Evolutionary conservation across 1,140 invertebrate genomes (phyloP).

Genomic region (Calliphora vicina): DNA sequence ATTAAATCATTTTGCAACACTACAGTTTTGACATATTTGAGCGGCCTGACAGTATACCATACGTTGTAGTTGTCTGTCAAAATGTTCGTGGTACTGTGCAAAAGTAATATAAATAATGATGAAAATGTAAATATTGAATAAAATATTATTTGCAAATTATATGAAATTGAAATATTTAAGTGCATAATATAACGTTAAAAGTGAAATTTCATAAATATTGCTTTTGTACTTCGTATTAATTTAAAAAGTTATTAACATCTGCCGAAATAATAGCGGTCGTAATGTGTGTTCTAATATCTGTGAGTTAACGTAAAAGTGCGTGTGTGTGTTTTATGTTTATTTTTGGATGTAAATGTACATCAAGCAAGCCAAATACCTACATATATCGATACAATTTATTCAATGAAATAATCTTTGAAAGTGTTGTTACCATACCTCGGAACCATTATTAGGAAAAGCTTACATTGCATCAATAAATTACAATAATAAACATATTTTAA

Average conservation of each 20-base stretch:
- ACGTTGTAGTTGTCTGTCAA: conserved; percentile 13
- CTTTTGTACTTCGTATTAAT: neutral
- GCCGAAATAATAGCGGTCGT: neutral
- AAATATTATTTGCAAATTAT: neutral
- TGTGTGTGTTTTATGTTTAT: conserved; percentile 3
- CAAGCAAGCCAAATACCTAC: neutral
- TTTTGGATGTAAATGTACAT: conserved; percentile 22
- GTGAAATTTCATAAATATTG: neutral
- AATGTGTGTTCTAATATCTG: neutral
- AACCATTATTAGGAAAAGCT: too few species aligned
- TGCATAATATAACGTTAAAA: neutral
- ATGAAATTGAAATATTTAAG: neutral
- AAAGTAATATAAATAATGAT: neutral
- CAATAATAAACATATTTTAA: too few species aligned
- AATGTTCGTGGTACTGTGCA: neutral
- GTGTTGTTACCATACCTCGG: too few species aligned
- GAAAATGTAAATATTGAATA: neutral
- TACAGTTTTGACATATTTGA: conserved; percentile 9
- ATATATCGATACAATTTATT: too few species aligned
- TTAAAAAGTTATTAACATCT: neutral
- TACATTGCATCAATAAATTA: too few species aligned
- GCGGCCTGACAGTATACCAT: neutral
- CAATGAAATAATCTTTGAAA: too few species aligned
- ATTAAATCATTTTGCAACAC: conserved; percentile 14
- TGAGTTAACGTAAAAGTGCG: neutral